Conservation (phyloP, 2,113 vertebrate genomes). For the Empidonax traillii region DNA sequence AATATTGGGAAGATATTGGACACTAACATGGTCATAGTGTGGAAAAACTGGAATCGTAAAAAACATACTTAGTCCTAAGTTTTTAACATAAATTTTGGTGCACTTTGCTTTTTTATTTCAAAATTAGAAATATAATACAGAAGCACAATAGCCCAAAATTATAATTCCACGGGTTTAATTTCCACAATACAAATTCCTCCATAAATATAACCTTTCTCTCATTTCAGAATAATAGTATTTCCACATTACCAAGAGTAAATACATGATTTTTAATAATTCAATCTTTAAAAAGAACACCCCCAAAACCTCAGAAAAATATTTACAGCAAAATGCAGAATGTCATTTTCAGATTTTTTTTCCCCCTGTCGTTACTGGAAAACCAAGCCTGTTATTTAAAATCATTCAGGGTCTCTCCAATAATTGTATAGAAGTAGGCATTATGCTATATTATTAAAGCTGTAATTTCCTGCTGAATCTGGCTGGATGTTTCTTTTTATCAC, state of each 20-base stretch:
- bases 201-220: slow-evolving; percentile 46
- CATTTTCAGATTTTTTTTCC: slow-evolving; percentile 71
- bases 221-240: slow-evolving; percentile 58
- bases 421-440: slow-evolving; percentile 90
- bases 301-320: slow-evolving; percentile 76
- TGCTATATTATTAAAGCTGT: slow-evolving; percentile 97
- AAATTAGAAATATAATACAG: slow-evolving; percentile 14
- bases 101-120: background rate
- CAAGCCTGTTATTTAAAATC: slow-evolving; percentile 86
- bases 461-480: slow-evolving; percentile 96
- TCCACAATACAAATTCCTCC: slow-evolving; percentile 57
- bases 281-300: slow-evolving; percentile 17
- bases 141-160: background rate
- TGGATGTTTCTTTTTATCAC: slow-evolving; percentile 99
- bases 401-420: slow-evolving; percentile 88
- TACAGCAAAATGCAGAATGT: slow-evolving; percentile 77
- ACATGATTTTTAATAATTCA: slow-evolving; percentile 66
- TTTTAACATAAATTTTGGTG: background rate
- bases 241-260: slow-evolving; percentile 23
- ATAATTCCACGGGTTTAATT: slow-evolving; percentile 57
- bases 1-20: background rate
- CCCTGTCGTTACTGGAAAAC: slow-evolving; percentile 75
- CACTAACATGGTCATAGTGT: background rate
- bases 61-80: background rate
- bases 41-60: background rate